Base-by-base conservation (phyloP, 2,113 vertebrate genomes). In the Cairina moschata region DNA sequence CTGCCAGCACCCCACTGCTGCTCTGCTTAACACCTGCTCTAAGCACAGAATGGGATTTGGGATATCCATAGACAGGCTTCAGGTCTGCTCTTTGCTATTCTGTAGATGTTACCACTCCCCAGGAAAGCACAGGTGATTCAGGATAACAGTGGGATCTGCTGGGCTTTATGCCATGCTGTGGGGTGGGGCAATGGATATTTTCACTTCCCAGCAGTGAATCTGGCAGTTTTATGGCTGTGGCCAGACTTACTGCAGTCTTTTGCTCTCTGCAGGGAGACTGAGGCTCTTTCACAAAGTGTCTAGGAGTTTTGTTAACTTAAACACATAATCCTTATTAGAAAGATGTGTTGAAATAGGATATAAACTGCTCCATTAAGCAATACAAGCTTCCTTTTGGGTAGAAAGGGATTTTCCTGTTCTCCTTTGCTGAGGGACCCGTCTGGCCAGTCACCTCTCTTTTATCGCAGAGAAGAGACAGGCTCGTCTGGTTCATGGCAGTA, bases 401-500 rank as follows among this genome's bases (percentile, higher is more conserved):
- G 42, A 83, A 80, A 88, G 28, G 50, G 44, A 11, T 94, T 83
- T 92, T 91, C 67, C 65, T 69, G 68, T 52, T 72, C 54, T 46
- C 48, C 62, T 60, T 68, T 48, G 17, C 74, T 34, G 5, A 3
- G 7, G 62, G 78, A 60, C 29, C 44, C 1, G 1, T 7, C 42
- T 42, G 85, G 11, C 71, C 66, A 8, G 55, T 18, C 28, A 17
- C 32, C n/a, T 76, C 73, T 58, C 13, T 12, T 48, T 34, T 16
- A 8, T 9, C 22, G 38, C 17, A 36, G 58, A 17, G 58, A 13
- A 13, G 18, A 62, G 50, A 18, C 40, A 5, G 34, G 28, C 31
- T 81, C 5, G 0, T 26, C 55, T 52, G n/a, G 40, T 21, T 69
- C 11, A 13, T 0, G 0, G 36, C 7, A 16, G 6, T 23, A 18